Base-by-base conservation (phyloP, 1,140 invertebrate genomes). In the Telenomus remus region DNA sequence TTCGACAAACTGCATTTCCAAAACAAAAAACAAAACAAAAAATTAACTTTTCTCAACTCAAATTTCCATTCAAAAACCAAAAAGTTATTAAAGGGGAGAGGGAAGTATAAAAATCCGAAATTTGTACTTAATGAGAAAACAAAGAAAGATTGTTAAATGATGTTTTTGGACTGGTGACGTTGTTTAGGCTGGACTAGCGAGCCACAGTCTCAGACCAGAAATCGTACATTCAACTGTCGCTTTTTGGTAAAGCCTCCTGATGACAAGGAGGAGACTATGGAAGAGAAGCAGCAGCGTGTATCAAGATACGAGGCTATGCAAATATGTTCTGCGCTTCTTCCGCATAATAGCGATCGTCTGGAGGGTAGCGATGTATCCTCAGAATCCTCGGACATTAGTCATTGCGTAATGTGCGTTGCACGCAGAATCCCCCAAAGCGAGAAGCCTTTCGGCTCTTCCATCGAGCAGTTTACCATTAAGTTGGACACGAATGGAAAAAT, bases 391-490 rank as follows among this genome's bases (percentile, higher is more conserved):
- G 91, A 92, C 77, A 84, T 86, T 71, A 90, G 90, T 82, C 90
- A 90, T 65, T 91, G 91, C 85, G 88, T 95, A 69, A 91, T 96
- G 88, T 96, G 95, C 89, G 92, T 95, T 42, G 94, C 93, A 83
- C 94, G 95, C 81, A 90, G 96, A 83, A 93, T 97, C 78, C 92
- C 94, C 70, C 90, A 92, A 72, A 93, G 92, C 82, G 96, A 98
- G 85, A 94, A 96, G 82, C 91, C 92, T 76, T 89, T 91, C 79
- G 90, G 91, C 79, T 86, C 91, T 81, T 87, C 90, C 80, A 90
- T 95, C 77, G 95, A 97, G 87, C 95, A 97, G 86, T 97, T 98
- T 87, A 95, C 95, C 80, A 95, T 97, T 82, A 95, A 95, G 89
- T 90, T 98, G 83, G 95, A 97, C 88, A 90, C 91, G 63, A 91